Conservation (phyloP, 2,888 invertebrate species). For the Conops quadrifasciatus region DNA sequence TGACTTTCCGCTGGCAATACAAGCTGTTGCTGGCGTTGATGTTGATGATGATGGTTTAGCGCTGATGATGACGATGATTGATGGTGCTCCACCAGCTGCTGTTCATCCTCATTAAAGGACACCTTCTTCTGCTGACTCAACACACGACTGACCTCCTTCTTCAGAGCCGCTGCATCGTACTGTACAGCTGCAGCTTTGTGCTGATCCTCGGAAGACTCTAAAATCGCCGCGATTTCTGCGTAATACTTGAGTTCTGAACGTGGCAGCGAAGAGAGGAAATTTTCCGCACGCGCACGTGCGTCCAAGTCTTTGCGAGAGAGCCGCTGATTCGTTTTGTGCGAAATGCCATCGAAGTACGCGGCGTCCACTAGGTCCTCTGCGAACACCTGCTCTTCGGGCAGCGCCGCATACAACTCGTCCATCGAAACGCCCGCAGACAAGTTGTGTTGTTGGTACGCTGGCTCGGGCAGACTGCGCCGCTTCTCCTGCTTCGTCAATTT, state of each 20-base stretch:
- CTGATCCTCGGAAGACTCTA: constrained; percentile 60
- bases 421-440: constrained; percentile 49
- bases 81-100: constrained; percentile 32
- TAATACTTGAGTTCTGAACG: constrained; percentile 65
- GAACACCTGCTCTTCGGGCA: constrained; percentile 57
- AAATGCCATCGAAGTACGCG: constrained; percentile 42
- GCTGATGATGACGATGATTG: constrained; percentile 23
- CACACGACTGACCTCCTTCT: constrained; percentile 65
- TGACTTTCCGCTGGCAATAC: constrained; percentile 42
- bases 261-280: constrained; percentile 62
- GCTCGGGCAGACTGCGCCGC: constrained; percentile 79
- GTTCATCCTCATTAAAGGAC: constrained; percentile 59
- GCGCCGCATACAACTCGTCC: constrained; percentile 54
- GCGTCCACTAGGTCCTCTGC: constrained; percentile 53
- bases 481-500: constrained; percentile 68
- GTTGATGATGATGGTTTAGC: constrained; percentile 31
- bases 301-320: constrained; percentile 63
- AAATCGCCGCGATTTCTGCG: constrained; percentile 64
- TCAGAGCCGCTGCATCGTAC: constrained; percentile 64
- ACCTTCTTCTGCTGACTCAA: constrained; percentile 65
- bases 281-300: constrained; percentile 63
- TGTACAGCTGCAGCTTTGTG: constrained; percentile 48
- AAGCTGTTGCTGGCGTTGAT: constrained; percentile 16
- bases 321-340: constrained; percentile 51
- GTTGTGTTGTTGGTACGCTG: constrained; percentile 67